Evolutionary conservation across 1,140 invertebrate genomes (phyloP).

Genomic region (Meloidogyne hapla): DNA sequence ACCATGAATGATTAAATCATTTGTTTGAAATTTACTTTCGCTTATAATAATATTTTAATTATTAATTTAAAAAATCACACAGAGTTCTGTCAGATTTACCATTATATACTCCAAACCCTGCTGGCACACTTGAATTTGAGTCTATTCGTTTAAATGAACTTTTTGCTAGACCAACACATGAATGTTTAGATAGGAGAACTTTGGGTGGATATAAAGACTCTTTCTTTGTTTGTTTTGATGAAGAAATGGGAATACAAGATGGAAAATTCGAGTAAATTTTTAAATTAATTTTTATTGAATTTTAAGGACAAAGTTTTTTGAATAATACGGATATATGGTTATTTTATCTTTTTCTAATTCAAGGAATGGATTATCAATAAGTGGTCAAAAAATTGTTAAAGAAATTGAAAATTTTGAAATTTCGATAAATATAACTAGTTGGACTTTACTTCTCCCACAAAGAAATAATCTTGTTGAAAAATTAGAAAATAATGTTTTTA

Average conservation of each 20-base stretch:
- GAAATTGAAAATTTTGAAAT: slow-evolving; percentile 2
- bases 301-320: too few relatives aligned
- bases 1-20: too few relatives aligned
- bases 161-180: background rate
- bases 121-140: background rate
- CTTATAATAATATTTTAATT: too few relatives aligned
- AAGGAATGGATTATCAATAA: slow-evolving; percentile 8
- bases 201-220: slow-evolving; percentile 3
- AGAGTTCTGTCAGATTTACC: background rate
- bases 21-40: too few relatives aligned
- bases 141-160: slow-evolving; percentile 23
- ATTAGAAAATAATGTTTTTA: background rate
- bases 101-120: background rate
- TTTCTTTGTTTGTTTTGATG: slow-evolving; percentile 12
- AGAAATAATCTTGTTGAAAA: slow-evolving; percentile 4
- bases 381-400: slow-evolving; percentile 3
- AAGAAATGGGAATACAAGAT: background rate
- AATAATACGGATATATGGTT: too few relatives aligned
- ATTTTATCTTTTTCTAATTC: background rate
- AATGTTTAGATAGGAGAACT: background rate
- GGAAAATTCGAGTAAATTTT: slow-evolving; percentile 10
- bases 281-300: background rate
- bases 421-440: background rate
- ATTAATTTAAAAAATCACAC: background rate
- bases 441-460: background rate